These are phyloP conservation scores for Rhynchonema sp. DNA, from an alignment of 2,888 invertebrate species.

Conservation along the genomic window DNA sequence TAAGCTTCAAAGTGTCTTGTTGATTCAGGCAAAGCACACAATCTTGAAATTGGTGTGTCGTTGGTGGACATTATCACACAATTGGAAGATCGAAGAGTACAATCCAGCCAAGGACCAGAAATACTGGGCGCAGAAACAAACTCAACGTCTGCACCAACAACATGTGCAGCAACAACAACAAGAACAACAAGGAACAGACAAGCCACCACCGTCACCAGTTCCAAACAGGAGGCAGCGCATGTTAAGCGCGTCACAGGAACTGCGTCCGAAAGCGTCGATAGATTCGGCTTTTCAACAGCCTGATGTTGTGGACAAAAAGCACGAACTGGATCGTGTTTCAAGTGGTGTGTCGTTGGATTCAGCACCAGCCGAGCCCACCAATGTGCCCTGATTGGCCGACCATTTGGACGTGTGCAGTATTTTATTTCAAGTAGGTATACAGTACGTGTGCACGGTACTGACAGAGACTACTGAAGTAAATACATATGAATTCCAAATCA, in stretches of 20 bases:
- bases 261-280: background rate
- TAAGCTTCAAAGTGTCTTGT: background rate
- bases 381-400: background rate
- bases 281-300: no score
- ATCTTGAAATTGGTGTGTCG: constrained; percentile 14
- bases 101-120: constrained; percentile 12
- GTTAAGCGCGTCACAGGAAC: background rate
- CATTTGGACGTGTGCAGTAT: no score
- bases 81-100: constrained; percentile 19
- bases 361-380: no score
- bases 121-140: background rate
- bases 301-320: background rate
- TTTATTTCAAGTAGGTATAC: no score
- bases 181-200: background rate
- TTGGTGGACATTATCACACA: constrained; percentile 18
- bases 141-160: background rate
- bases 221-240: background rate
- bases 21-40: constrained; percentile 13
- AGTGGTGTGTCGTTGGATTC: background rate
- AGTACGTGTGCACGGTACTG: no score
- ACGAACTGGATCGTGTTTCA: background rate
- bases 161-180: background rate
- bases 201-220: background rate
- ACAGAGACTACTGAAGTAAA: no score
- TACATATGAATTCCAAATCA: no score